These are phyloP conservation scores for Prorops nasuta DNA, from an alignment of 1,140 invertebrate genomes.

Conservation along the genomic window DNA sequence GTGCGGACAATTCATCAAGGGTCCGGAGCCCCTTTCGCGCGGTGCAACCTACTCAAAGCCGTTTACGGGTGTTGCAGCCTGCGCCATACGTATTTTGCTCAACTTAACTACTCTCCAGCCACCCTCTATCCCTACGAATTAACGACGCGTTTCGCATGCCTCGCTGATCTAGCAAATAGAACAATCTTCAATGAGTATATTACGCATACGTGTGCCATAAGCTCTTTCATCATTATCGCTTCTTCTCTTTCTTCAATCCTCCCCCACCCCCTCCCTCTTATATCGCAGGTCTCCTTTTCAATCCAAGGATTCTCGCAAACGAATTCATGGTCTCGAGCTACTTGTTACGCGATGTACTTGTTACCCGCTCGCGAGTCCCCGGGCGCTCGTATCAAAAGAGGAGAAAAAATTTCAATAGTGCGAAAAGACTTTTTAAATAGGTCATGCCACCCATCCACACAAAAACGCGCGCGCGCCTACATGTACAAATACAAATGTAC, in stretches of 20 bases:
- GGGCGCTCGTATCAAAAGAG: too few species aligned
- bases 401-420: too few species aligned
- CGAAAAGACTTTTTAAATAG: constrained; percentile 21
- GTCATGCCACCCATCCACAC: too few species aligned
- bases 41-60: constrained; percentile 37
- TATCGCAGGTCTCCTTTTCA: too few species aligned
- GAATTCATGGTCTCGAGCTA: too few species aligned
- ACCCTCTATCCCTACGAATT: constrained; percentile 42
- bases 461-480: not conserved
- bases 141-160: constrained; percentile 33
- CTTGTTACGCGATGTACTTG: too few species aligned
- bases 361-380: too few species aligned
- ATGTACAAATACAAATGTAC: not conserved
- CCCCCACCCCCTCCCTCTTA: too few species aligned
- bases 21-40: constrained; percentile 27
- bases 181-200: too few species aligned
- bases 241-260: not conserved
- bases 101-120: constrained; percentile 37
- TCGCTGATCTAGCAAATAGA: constrained; percentile 16
- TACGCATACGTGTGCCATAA: not conserved
- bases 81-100: constrained; percentile 40
- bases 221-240: not conserved
- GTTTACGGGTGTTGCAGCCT: constrained; percentile 48
- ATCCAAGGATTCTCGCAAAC: too few species aligned
- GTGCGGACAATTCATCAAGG: constrained; percentile 57